A percentile compares a stretch with the other conserved stretches of the same genome.
These are phyloP conservation scores for Platycheirus albimanus DNA, from an alignment of 2,888 invertebrate genomes.

Conservation along the genomic window DNA sequence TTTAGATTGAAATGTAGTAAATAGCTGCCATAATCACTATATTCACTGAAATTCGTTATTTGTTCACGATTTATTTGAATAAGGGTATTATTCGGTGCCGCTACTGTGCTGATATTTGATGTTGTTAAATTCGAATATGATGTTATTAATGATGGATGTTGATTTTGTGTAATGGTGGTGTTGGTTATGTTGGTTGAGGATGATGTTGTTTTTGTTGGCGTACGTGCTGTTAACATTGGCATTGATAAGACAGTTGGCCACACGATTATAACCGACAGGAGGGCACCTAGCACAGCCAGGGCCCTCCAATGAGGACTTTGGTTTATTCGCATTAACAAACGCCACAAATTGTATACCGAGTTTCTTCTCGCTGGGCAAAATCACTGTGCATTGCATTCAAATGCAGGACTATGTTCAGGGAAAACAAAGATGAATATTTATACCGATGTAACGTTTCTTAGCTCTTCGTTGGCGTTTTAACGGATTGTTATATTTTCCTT, in stretches of 20 bases:
- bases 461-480: not conserved
- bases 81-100: conserved; percentile 27
- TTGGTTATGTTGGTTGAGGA: conserved; percentile 20
- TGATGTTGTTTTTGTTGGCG: conserved; percentile 37
- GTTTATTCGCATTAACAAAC: conserved; percentile 82
- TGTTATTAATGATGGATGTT: conserved; percentile 21
- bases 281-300: conserved; percentile 83
- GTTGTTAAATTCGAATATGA: conserved; percentile 50
- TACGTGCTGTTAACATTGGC: conserved; percentile 77
- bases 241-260: conserved; percentile 81
- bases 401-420: conserved; percentile 54
- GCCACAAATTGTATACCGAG: conserved; percentile 69
- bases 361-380: conserved; percentile 66
- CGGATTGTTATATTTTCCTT: not conserved
- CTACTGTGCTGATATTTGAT: conserved; percentile 41
- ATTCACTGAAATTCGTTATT: conserved; percentile 61
- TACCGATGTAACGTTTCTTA: not conserved
- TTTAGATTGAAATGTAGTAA: conserved; percentile 57
- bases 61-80: conserved; percentile 34
- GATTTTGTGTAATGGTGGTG: conserved; percentile 25
- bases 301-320: conserved; percentile 82
- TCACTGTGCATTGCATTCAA: conserved; percentile 72
- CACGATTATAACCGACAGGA: conserved; percentile 81
- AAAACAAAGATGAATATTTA: conserved; percentile 28
- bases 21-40: conserved; percentile 63